Conservation (phyloP, 2,797 vertebrate genomes). For the Acrossocheilus fasciatus region DNA sequence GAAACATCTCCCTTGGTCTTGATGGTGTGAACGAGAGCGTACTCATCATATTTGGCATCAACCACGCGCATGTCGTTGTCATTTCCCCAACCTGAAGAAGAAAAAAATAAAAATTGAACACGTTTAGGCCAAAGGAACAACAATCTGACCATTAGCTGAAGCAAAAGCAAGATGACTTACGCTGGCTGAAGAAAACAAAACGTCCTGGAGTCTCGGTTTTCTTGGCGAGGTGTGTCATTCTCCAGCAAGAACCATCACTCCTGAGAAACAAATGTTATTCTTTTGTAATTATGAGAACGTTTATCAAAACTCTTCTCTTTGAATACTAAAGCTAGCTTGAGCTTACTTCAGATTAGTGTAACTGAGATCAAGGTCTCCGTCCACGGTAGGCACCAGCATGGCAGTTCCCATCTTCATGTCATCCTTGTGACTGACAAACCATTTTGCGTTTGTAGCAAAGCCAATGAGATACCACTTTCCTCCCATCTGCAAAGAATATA, state of each 20-base stretch:
- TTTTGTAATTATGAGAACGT: not conserved
- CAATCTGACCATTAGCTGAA: not conserved
- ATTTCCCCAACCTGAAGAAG: conserved; percentile 80
- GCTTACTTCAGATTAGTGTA: conserved; percentile 80
- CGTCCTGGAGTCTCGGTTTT: conserved; percentile 79
- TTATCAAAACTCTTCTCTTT: not conserved
- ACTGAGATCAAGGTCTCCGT: conserved; percentile 81
- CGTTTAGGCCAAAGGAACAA: not conserved
- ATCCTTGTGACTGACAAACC: conserved; percentile 83
- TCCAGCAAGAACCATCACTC: conserved; percentile 81
- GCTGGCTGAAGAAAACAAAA: conserved; percentile 81
- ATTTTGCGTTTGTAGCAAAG: conserved; percentile 85
- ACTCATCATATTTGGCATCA: conserved; percentile 80
- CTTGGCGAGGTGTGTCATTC: conserved; percentile 76
- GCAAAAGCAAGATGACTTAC: conserved; percentile 74
- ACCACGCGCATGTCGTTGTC: conserved; percentile 79
- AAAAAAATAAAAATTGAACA: not conserved
- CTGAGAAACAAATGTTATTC: conserved; percentile 67
- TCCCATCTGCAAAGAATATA: conserved; percentile 73
- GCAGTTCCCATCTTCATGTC: conserved; percentile 83
- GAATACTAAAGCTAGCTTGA: not conserved
- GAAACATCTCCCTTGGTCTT: conserved; percentile 74
- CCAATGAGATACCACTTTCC: conserved; percentile 88
- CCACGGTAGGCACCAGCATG: conserved; percentile 57
- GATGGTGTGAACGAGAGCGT: conserved; percentile 77